Base-by-base conservation (phyloP, 2,888 invertebrate genomes). In the Tenthredo notha region DNA sequence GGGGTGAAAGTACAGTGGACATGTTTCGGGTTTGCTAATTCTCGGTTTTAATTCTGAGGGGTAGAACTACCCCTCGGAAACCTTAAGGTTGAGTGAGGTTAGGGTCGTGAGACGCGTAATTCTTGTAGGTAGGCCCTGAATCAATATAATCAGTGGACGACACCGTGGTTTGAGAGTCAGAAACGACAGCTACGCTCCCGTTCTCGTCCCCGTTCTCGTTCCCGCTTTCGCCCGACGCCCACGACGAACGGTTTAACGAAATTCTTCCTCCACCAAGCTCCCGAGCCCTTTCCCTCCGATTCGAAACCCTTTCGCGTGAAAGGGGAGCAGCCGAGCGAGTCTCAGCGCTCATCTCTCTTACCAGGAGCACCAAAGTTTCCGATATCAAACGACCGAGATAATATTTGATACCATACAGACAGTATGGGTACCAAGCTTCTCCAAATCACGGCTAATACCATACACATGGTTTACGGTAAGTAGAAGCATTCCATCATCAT, bases 61-160 rank as follows among this genome's bases (percentile, higher is more conserved):
- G 78, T 78, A 3, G 47, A 84, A 83, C 70, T 50, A 84, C 50
- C 85, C 84, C 74, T 84, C 29, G 54, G 74, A 67, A 54, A 72
- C 72, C 84, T 77, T 65, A 67, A 91, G 88, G 89, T 91, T 91
- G 90, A 67, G 88, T 86, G 87, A 91, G 91, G 91, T 91, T 91
- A 91, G 90, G 91, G 86, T 86, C 87, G 88, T 85, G 88, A 87
- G 87, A 85, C 74, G 86, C 87, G 88, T 89, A 90, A 90, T 90
- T 90, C 88, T 87, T 88, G 89, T 89, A 89, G 90, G 88, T 87
- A 87, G 89, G 88, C 88, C 87, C 87, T 86, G 88, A 90, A 91
- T 91, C 90, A 90, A 91, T 91, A 91, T 89, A 90, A 91, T 90
- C 90, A 89, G 85, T 87, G 88, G 88, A 87, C 87, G 84, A 85